Base-by-base conservation (phyloP, 2,113 vertebrate species). In the Trochalopteron elliotii region DNA sequence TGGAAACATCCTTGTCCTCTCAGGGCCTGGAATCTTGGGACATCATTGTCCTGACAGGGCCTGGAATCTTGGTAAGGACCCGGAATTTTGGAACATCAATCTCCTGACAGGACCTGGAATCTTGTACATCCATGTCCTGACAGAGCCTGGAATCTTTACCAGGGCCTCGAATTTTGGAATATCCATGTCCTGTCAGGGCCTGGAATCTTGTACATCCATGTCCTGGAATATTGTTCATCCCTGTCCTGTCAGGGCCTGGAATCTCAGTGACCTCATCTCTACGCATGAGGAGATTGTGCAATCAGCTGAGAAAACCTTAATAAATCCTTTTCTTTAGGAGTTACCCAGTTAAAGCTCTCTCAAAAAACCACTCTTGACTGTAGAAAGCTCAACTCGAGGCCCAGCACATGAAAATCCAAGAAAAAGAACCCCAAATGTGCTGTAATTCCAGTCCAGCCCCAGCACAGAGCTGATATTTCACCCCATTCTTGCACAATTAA, bases 201-300 rank as follows among this genome's bases (percentile, higher is more conserved):
- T 76, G 83, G 69, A 44, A 77, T 47, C 12, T 5, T 5, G 2
- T 40, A 5, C n/a, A 35, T 25, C 28, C 44, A 6, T 4, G 49
- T 39, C 37, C 37, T 39, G 37, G 37, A 39, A 39, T 10, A 39
- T 39, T 39, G 37, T 10, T 39, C 37, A 39, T 49, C 47, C 47
- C 13, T 49, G 47, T 24, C 63, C 71, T 44, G 11, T 1, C 25
- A 35, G 22, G 31, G 11, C 72, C 44, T 63, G 84, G 90, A 37
- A 64, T 35, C 17, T 50, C 9, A 1, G 30, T 47, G 80, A 74
- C 42, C 57, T 55, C 91, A 42, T n/a, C 21, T 47, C 37, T 5
- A 10, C 0, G 0, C 10, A 5, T 0, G 6, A 37, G 20, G 10
- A 78, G 33, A 35, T 12, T 28, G 49, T 61, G 50, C 78, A 79